Evolutionary conservation across 1,140 invertebrate genomes (phyloP).

Genomic region (Venturia canescens): DNA sequence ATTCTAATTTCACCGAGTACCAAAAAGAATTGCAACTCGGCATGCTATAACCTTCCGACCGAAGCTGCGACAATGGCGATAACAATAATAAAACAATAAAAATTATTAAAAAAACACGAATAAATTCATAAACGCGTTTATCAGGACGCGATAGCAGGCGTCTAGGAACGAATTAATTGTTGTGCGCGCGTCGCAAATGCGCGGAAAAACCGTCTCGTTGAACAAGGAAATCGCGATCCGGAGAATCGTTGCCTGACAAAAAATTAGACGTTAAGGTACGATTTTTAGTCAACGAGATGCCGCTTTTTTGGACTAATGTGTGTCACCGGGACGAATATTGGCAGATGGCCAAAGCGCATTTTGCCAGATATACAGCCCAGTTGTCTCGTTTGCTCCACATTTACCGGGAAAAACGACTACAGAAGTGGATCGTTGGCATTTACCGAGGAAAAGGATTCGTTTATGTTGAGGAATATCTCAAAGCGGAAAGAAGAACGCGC

Average conservation of each 20-base stretch:
- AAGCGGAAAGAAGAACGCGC: neutral
- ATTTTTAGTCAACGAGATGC: constrained; percentile 9
- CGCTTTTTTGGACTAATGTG: constrained; percentile 25
- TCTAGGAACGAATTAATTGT: constrained; percentile 30
- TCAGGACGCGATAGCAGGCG: neutral
- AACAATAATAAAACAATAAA: constrained; percentile 26
- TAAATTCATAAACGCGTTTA: constrained; percentile 33
- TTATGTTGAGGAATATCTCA: constrained; percentile 1
- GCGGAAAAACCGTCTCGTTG: neutral
- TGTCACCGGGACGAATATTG: constrained; percentile 31
- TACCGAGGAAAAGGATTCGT: constrained; percentile 24
- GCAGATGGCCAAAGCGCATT: constrained; percentile 23
- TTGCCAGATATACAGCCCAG: neutral
- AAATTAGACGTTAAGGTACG: neutral
- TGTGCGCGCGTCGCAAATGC: neutral
- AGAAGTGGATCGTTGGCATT: constrained; percentile 3
- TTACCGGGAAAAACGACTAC: constrained; percentile 11
- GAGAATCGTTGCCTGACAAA: neutral
- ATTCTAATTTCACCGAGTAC: constrained; percentile 74
- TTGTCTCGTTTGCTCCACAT: constrained; percentile 37
- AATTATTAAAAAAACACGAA: too few relatives aligned
- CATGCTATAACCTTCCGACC: neutral
- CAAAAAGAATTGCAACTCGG: constrained; percentile 62
- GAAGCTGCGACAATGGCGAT: neutral
- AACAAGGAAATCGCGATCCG: neutral